These are phyloP conservation scores for Cryptophagus acutangulus DNA, from an alignment of 2,888 invertebrate species.

Conservation along the genomic window DNA sequence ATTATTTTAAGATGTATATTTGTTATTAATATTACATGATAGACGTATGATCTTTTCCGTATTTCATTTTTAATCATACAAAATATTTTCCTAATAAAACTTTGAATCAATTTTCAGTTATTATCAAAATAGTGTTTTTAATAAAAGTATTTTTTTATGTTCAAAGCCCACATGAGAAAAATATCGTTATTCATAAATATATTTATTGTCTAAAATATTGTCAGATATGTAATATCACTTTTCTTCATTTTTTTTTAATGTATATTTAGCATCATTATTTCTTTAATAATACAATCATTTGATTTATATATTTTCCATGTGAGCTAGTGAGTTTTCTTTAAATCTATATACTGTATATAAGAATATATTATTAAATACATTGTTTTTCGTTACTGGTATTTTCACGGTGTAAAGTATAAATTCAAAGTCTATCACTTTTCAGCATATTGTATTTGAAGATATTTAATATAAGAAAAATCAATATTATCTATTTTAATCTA, in stretches of 20 bases:
- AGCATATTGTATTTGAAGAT: too few species aligned
- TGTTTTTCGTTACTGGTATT: neutral
- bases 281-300: constrained; percentile 5
- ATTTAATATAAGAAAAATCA: too few species aligned
- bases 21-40: too few species aligned
- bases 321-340: constrained; percentile 18
- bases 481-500: too few species aligned
- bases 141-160: constrained; percentile 22
- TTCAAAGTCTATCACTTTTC: too few species aligned
- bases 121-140: constrained; percentile 30
- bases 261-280: constrained; percentile 17
- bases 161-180: constrained; percentile 36
- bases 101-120: too few species aligned
- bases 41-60: too few species aligned
- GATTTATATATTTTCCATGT: constrained; percentile 27
- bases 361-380: neutral
- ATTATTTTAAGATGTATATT: too few species aligned
- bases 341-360: too few species aligned
- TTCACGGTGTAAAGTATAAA: neutral
- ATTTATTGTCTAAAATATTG: constrained; percentile 42
- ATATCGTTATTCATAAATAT: constrained; percentile 28
- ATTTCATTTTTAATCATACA: too few species aligned
- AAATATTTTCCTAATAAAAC: too few species aligned
- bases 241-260: too few species aligned
- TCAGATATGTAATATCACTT: constrained; percentile 39